Evolutionary conservation across 2,797 vertebrate species (phyloP).

Genomic region (Leptodactylus fallax): DNA sequence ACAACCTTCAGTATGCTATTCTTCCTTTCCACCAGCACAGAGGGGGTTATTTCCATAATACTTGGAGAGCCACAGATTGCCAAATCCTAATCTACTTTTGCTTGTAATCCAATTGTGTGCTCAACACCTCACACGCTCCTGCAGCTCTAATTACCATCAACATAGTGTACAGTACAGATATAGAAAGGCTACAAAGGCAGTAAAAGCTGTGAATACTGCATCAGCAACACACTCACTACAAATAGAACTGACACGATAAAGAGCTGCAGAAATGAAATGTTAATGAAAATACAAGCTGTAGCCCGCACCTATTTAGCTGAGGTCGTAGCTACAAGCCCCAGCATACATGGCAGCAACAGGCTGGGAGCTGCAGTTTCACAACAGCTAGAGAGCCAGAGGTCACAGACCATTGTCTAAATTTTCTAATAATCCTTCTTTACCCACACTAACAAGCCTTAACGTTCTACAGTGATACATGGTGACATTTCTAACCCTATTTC

Average conservation of each 20-base stretch:
- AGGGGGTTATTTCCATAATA: neutral
- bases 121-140: constrained; percentile 27
- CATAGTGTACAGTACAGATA: neutral
- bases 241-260: neutral
- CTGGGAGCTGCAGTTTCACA: neutral
- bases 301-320: no score
- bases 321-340: neutral
- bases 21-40: neutral
- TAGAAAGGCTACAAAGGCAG: neutral
- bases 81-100: constrained; percentile 23
- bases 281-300: neutral
- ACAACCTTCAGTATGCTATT: neutral
- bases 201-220: neutral
- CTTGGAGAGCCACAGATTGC: constrained; percentile 11
- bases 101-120: constrained; percentile 37
- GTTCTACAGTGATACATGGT: no score
- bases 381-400: neutral
- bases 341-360: neutral
- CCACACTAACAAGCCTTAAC: no score
- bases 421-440: neutral
- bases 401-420: neutral
- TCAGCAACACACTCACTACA: neutral
- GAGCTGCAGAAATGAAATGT: no score
- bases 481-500: no score
- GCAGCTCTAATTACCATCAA: constrained; percentile 37